These are phyloP conservation scores for Aleiodes leptofemur DNA, from an alignment of 2,888 invertebrate species.

Conservation along the genomic window DNA sequence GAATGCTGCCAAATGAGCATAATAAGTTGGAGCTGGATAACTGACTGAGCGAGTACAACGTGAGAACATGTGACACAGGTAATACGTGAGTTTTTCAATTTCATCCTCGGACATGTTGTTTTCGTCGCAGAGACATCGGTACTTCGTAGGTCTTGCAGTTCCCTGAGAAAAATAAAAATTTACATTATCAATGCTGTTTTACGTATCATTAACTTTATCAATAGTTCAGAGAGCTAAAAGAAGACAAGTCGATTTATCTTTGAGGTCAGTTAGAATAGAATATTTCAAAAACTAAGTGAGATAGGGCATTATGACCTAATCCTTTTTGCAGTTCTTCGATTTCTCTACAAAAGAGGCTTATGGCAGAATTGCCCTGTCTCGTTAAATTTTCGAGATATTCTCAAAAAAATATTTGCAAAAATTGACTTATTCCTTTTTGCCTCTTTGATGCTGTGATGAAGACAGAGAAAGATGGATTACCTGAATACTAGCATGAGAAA, in stretches of 20 bases:
- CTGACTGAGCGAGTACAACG: conserved; percentile 90
- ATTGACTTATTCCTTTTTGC: no score
- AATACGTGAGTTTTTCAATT: conserved; percentile 87
- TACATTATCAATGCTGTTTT: conserved; percentile 10
- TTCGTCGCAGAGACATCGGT: conserved; percentile 90
- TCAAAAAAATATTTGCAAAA: no score
- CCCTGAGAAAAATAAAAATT: conserved; percentile 78
- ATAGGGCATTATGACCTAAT: no score
- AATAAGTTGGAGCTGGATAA: conserved; percentile 92
- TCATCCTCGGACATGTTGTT: conserved; percentile 83
- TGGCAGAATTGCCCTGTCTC: no score
- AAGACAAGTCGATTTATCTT: no score
- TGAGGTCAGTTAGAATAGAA: no score
- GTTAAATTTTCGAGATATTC: no score
- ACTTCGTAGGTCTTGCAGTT: conserved; percentile 90
- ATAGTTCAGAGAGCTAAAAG: no score
- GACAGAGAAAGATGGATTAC: conserved; percentile 57
- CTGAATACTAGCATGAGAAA: conserved; percentile 78
- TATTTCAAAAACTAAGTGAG: no score
- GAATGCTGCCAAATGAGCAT: conserved; percentile 90
- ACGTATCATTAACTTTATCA: neutral
- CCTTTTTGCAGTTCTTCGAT: no score
- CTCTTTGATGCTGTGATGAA: neutral
- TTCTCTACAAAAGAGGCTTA: no score
- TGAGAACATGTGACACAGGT: conserved; percentile 90